A percentile compares a stretch with the other conserved stretches of the same genome.
These are phyloP conservation scores for Myrmophylax atrothorax DNA, from an alignment of 2,113 vertebrate species.

Conservation along the genomic window DNA sequence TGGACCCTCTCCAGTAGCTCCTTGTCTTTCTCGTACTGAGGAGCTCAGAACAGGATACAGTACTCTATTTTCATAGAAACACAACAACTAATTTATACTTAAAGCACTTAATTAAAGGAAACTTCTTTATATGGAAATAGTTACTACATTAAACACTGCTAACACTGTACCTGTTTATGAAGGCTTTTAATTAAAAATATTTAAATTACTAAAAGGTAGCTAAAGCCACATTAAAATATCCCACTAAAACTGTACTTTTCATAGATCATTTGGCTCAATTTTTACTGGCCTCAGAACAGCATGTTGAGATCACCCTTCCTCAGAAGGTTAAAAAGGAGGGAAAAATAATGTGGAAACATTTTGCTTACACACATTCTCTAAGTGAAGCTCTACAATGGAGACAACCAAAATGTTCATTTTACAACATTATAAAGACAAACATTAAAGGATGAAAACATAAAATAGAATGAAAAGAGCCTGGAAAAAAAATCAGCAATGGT, in stretches of 20 bases:
- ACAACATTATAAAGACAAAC: neutral
- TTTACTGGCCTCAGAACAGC: neutral
- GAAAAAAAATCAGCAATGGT: neutral
- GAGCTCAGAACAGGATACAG: neutral
- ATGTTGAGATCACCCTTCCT: neutral
- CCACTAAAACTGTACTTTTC: neutral
- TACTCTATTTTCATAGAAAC: neutral
- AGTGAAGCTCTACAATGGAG: neutral
- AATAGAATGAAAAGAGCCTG: neutral
- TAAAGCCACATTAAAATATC: neutral
- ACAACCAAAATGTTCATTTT: neutral
- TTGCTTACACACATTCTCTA: neutral
- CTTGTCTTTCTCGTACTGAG: neutral
- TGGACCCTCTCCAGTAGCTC: neutral
- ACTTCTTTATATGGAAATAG: neutral
- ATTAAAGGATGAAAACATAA: neutral
- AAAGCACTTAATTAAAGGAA: conserved; percentile 12
- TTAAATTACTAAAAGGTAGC: neutral
- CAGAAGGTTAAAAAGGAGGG: neutral
- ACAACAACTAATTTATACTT: neutral
- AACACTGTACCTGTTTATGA: neutral
- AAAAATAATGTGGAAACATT: neutral
- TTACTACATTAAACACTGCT: neutral
- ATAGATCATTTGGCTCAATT: neutral
- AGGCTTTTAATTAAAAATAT: conserved; percentile 29